Evolutionary conservation across 1,140 invertebrate genomes (phyloP).

Genomic region (Wasmannia auropunctata): DNA sequence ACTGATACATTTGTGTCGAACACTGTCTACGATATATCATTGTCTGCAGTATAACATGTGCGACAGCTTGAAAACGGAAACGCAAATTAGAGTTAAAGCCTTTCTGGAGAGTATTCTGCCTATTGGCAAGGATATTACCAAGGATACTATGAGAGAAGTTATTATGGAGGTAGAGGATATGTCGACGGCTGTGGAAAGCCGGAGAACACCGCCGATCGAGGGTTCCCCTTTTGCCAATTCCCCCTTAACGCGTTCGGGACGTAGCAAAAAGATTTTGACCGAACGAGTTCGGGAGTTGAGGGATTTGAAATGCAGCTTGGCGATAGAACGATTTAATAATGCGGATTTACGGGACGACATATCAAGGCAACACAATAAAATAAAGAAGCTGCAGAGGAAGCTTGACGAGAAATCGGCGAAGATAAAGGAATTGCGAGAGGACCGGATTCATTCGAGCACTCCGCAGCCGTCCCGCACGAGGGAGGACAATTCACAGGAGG

Average conservation of each 20-base stretch:
- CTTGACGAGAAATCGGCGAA: conserved; percentile 74
- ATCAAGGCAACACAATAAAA: conserved; percentile 75
- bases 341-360: conserved; percentile 80
- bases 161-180: conserved; percentile 65
- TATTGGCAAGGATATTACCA: conserved; percentile 77
- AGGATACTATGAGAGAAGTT: conserved; percentile 72
- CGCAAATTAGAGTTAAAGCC: conserved; percentile 81
- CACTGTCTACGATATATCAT: conserved; percentile 73
- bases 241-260: conserved; percentile 75
- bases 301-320: conserved; percentile 75
- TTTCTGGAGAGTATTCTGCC: conserved; percentile 80
- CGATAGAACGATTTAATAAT: conserved; percentile 81
- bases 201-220: conserved; percentile 67
- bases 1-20: conserved; percentile 78
- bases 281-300: conserved; percentile 78
- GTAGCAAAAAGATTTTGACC: conserved; percentile 76
- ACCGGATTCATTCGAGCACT: conserved; percentile 66
- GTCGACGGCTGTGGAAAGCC: conserved; percentile 65
- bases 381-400: conserved; percentile 76
- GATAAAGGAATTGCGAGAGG: conserved; percentile 72
- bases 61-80: conserved; percentile 75
- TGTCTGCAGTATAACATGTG: conserved; percentile 76
- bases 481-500: conserved; percentile 55
- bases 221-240: conserved; percentile 82
- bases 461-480: conserved; percentile 74